These are phyloP conservation scores for Neopelma chrysocephalum DNA, from an alignment of 2,797 vertebrate species.

Conservation along the genomic window DNA sequence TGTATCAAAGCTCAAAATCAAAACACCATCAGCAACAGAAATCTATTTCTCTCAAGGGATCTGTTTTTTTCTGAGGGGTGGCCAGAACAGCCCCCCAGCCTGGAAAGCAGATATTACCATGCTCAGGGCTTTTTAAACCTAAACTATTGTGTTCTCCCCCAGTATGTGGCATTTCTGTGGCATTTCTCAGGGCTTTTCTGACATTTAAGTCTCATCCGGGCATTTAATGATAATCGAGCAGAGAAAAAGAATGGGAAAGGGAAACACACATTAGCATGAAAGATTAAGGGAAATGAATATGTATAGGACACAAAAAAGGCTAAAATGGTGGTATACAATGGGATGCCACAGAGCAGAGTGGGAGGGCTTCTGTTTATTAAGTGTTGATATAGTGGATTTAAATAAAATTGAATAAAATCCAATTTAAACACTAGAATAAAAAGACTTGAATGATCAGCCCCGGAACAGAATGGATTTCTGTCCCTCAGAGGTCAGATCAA, in stretches of 20 bases:
- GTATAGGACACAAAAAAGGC: slow-evolving; percentile 5
- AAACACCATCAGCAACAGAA: not conserved
- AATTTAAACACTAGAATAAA: slow-evolving; percentile 40
- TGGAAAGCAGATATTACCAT: not conserved
- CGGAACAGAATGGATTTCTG: slow-evolving; percentile 6
- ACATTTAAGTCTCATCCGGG: not conserved
- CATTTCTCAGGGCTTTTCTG: slow-evolving; percentile 16
- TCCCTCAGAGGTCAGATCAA: slow-evolving; percentile 27
- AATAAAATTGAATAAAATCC: slow-evolving; percentile 42
- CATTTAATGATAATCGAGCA: slow-evolving; percentile 5
- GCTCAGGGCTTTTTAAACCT: not conserved
- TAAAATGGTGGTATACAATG: not conserved
- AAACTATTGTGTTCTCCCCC: not conserved
- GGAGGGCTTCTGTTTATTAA: slow-evolving; percentile 38
- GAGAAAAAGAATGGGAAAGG: slow-evolving; percentile 7
- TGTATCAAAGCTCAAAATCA: slow-evolving; percentile 40
- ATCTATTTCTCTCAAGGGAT: slow-evolving; percentile 12
- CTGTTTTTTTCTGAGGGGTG: not conserved
- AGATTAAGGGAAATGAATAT: slow-evolving; percentile 39
- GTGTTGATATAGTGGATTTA: slow-evolving; percentile 55
- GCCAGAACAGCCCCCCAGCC: not conserved
- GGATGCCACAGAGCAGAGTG: slow-evolving; percentile 12
- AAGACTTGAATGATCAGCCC: not conserved
- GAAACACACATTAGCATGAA: not conserved
- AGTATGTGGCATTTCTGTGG: not conserved